These are phyloP conservation scores for Rhinoderma darwinii DNA, from an alignment of 2,113 vertebrate genomes.

Conservation along the genomic window DNA sequence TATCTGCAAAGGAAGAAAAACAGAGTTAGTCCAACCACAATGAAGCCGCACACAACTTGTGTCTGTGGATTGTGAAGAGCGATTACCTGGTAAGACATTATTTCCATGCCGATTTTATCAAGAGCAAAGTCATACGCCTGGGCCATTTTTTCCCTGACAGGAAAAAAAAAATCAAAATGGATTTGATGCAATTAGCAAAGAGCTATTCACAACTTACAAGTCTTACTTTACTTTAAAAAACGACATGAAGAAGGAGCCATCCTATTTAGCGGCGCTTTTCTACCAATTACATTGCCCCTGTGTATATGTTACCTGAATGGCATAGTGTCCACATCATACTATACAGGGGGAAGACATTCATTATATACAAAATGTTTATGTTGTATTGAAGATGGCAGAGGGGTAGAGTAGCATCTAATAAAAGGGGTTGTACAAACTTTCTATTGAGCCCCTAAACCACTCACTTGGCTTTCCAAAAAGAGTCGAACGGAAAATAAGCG, in stretches of 20 bases:
- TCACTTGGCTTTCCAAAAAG: too few species aligned
- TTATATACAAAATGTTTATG: too few species aligned
- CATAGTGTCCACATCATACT: too few species aligned
- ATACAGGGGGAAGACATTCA: too few species aligned
- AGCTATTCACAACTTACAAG: background rate
- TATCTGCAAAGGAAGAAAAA: conserved; percentile 83
- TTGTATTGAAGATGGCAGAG: too few species aligned
- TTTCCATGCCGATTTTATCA: conserved; percentile 99
- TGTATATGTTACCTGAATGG: too few species aligned
- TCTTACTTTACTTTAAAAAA: background rate
- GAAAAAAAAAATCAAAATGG: conserved; percentile 46
- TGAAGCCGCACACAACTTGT: background rate
- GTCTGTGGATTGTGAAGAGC: background rate
- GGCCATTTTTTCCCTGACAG: conserved; percentile 97
- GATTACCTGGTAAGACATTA: conserved; percentile 97
- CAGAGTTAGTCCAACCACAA: background rate
- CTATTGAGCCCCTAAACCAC: too few species aligned
- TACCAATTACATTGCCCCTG: background rate
- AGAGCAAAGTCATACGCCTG: conserved; percentile 99
- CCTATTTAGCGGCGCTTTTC: background rate
- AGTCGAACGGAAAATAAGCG: too few species aligned
- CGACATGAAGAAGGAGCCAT: background rate
- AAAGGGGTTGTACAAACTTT: too few species aligned
- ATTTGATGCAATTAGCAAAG: background rate
- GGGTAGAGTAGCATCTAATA: too few species aligned